Evolutionary conservation across 2,113 vertebrate genomes (phyloP).

Genomic region (Athene noctua): DNA sequence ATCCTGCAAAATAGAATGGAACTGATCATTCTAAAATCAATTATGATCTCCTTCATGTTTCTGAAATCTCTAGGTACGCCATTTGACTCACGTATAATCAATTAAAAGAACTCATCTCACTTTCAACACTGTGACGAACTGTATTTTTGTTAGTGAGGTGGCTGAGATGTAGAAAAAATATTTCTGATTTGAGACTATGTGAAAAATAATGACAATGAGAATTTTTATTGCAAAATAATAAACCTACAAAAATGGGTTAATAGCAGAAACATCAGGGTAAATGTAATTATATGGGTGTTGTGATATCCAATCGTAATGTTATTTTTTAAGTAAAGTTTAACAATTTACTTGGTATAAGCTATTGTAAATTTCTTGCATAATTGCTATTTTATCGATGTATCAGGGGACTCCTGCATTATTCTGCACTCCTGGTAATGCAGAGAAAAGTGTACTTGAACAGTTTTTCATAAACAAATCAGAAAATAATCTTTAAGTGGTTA

Average conservation of each 20-base stretch:
- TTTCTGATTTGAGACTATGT: background rate
- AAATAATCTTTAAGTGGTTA: background rate
- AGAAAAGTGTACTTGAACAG: background rate
- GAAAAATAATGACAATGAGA: background rate
- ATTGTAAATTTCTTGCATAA: background rate
- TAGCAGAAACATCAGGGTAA: background rate
- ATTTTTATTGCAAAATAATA: background rate
- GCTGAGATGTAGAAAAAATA: background rate
- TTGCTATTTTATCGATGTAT: background rate
- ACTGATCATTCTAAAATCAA: background rate
- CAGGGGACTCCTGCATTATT: background rate
- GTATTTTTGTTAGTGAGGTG: background rate
- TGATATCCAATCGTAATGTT: background rate
- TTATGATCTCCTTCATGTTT: background rate
- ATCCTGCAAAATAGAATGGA: background rate
- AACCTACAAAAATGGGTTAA: background rate
- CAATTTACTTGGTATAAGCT: background rate
- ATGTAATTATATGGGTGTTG: background rate
- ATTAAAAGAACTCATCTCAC: background rate
- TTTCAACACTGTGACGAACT: background rate
- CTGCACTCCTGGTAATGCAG: background rate
- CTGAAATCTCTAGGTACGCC: background rate
- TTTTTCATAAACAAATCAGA: background rate
- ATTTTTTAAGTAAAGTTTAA: background rate
- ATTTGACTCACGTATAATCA: background rate